Percentiles rank a stretch among this genome's conserved stretches.
Evolutionary conservation across 2,113 vertebrate genomes (phyloP).

Genomic region (Dasyurus viverrinus): DNA sequence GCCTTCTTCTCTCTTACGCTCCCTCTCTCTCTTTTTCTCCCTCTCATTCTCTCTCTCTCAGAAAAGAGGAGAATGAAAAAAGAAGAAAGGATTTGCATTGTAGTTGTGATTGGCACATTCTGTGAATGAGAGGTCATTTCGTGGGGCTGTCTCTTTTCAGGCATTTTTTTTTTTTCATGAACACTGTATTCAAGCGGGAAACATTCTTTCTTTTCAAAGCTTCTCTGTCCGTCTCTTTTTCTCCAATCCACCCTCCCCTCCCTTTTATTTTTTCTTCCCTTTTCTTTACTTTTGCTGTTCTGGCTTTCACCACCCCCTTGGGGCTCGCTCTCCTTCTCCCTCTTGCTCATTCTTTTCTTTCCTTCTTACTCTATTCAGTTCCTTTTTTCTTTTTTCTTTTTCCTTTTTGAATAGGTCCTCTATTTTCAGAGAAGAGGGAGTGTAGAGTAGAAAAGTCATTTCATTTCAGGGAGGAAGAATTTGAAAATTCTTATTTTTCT

Average conservation of each 20-base stretch:
- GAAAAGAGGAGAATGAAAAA: conserved; percentile 81
- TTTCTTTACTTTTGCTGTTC: conserved; percentile 83
- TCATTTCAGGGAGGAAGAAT: conserved; percentile 78
- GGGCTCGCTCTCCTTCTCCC: conserved; percentile 78
- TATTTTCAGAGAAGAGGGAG: conserved; percentile 82
- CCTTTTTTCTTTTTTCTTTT: conserved; percentile 73
- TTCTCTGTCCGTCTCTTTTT: conserved; percentile 80
- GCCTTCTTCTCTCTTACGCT: conserved; percentile 62
- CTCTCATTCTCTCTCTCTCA: conserved; percentile 72
- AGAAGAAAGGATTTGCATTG: conserved; percentile 83
- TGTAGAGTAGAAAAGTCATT: conserved; percentile 76
- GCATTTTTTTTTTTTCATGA: conserved; percentile 80
- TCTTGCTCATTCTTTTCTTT: conserved; percentile 63
- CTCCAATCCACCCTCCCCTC: conserved; percentile 11
- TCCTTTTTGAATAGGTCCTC: conserved; percentile 83
- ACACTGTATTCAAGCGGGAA: conserved; percentile 80
- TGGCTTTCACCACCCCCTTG: conserved; percentile 79
- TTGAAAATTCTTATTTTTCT: conserved; percentile 76
- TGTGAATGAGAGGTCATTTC: conserved; percentile 84
- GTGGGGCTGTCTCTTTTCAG: conserved; percentile 86
- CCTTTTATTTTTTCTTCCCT: conserved; percentile 82
- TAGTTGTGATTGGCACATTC: conserved; percentile 82
- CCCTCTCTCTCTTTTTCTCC: conserved; percentile 51
- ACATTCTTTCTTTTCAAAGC: conserved; percentile 84
- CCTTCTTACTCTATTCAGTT: conserved; percentile 84